Evolutionary conservation across 2,888 invertebrate species (phyloP).

Genomic region (Melanotus villosus): DNA sequence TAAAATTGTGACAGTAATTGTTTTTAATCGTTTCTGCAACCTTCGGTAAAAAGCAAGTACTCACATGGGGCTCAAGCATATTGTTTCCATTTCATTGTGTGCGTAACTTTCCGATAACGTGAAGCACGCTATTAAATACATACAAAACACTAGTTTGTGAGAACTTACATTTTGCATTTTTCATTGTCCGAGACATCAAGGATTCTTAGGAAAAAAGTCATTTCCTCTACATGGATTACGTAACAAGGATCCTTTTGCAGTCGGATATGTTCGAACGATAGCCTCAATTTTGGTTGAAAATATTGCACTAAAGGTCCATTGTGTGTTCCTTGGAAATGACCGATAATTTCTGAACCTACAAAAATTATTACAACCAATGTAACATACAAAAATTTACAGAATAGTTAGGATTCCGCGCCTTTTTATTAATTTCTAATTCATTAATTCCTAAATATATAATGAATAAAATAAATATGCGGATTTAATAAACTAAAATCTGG

Average conservation of each 20-base stretch:
- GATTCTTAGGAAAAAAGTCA: conserved; percentile 60
- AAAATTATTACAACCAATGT: no score
- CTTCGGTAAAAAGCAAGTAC: conserved; percentile 3
- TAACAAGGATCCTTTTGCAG: conserved; percentile 56
- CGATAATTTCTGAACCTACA: conserved; percentile 58
- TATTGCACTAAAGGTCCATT: conserved; percentile 64
- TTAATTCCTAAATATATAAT: no score
- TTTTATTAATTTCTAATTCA: no score
- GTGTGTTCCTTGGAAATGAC: conserved; percentile 63
- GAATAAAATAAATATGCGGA: no score
- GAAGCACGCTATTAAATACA: conserved; percentile 1
- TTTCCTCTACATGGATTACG: conserved; percentile 56
- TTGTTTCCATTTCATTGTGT: conserved; percentile 4
- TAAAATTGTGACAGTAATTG: conserved; percentile 22
- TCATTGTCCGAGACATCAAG: conserved; percentile 20
- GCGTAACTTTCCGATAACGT: neutral
- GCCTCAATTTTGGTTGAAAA: conserved; percentile 59
- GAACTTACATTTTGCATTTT: conserved; percentile 34
- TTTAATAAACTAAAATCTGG: no score
- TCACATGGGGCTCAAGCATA: neutral
- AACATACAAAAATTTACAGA: no score
- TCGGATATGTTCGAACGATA: conserved; percentile 56
- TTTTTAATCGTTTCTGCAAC: conserved; percentile 11
- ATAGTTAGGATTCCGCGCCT: no score
- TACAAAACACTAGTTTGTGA: neutral